Evolutionary conservation across 2,797 vertebrate genomes (phyloP).

Genomic region (Sebastes elongatus): DNA sequence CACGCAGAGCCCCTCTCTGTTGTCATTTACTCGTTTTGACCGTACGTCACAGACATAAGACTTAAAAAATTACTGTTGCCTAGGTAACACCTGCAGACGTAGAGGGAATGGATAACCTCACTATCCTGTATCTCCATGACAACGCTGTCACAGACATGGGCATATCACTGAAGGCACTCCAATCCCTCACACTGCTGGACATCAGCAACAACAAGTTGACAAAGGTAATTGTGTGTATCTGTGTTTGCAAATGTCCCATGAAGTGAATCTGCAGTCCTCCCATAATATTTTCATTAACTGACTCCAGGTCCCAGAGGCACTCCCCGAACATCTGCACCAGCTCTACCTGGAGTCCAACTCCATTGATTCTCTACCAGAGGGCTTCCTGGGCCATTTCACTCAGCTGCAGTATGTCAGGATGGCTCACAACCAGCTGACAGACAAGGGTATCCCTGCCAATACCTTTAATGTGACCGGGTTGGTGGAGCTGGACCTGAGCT

Average conservation of each 20-base stretch:
- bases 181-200: conserved; percentile 90
- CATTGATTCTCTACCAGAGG: conserved; percentile 87
- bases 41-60: background rate
- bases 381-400: conserved; percentile 86
- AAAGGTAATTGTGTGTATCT: conserved; percentile 63
- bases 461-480: conserved; percentile 93
- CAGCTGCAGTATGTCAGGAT: conserved; percentile 92
- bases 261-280: background rate
- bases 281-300: background rate
- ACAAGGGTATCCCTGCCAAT: conserved; percentile 89
- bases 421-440: conserved; percentile 91
- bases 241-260: background rate
- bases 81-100: conserved; percentile 85
- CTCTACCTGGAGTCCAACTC: conserved; percentile 94
- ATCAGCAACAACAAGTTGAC: conserved; percentile 91
- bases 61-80: conserved; percentile 27
- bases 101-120: conserved; percentile 93
- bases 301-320: conserved; percentile 84
- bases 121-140: conserved; percentile 90
- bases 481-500: conserved; percentile 95
- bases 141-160: conserved; percentile 91
- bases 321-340: conserved; percentile 90
- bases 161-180: conserved; percentile 84
- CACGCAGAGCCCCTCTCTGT: background rate
- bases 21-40: background rate